Percentiles rank a stretch among this genome's conserved stretches.
Conservation (phyloP, 2,888 invertebrate genomes). For the Macrosiphum euphorbiae region DNA sequence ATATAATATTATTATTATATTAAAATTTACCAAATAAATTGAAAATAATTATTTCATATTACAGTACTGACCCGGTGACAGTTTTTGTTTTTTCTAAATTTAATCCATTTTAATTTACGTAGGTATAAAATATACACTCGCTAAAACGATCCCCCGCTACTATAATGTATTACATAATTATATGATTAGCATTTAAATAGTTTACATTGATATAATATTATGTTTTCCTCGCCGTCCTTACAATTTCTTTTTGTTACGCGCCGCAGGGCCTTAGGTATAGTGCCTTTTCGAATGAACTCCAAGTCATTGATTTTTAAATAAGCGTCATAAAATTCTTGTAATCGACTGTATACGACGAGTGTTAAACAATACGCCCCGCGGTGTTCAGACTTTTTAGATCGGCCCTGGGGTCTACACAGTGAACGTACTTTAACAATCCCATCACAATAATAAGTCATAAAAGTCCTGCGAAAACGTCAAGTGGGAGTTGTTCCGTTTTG, state of each 20-base stretch:
- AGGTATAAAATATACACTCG: background rate
- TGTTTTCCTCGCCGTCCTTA: background rate
- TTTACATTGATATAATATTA: background rate
- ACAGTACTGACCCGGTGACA: background rate
- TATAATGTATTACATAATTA: background rate
- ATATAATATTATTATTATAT: background rate
- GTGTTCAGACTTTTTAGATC: background rate
- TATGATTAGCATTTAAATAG: background rate
- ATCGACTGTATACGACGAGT: background rate
- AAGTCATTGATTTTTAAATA: background rate
- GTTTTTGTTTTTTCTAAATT: background rate
- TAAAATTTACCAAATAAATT: background rate
- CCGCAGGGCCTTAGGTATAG: background rate
- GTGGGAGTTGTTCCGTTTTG: background rate
- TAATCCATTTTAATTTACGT: background rate
- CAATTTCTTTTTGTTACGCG: background rate
- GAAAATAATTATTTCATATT: background rate
- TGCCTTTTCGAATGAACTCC: background rate
- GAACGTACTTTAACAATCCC: background rate
- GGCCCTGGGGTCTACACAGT: background rate
- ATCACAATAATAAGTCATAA: constrained; percentile 7
- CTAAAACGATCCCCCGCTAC: background rate
- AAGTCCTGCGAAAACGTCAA: background rate
- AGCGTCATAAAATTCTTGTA: background rate
- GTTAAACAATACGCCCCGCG: background rate